Evolutionary conservation across 1,140 invertebrate species (phyloP).

Genomic region (Helicoverpa zea): DNA sequence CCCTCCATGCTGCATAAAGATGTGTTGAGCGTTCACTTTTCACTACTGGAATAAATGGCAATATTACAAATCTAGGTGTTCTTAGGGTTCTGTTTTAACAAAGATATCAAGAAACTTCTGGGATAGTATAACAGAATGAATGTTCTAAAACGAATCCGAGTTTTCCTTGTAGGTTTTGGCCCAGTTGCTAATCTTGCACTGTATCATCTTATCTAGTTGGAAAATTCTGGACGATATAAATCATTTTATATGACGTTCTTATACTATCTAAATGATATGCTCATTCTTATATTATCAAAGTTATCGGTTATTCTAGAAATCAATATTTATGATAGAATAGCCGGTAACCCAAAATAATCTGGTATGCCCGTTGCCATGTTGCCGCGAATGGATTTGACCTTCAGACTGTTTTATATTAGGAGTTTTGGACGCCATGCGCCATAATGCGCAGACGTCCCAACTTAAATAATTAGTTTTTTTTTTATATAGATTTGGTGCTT

Average conservation of each 20-base stretch:
- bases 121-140: background rate
- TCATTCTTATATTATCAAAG: slow-evolving; percentile 23
- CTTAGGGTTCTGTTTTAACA: background rate
- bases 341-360: slow-evolving; percentile 24
- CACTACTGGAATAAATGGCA: slow-evolving; percentile 30
- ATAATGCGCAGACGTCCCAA: background rate
- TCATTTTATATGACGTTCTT: slow-evolving; percentile 38
- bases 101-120: background rate
- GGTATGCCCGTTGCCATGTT: slow-evolving; percentile 38
- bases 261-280: slow-evolving; percentile 39
- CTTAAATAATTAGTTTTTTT: no score
- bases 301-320: slow-evolving; percentile 50
- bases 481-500: no score
- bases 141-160: background rate
- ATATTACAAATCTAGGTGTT: background rate
- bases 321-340: slow-evolving; percentile 9
- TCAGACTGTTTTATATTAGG: slow-evolving; percentile 30
- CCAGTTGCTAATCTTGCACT: slow-evolving; percentile 5
- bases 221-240: slow-evolving; percentile 52
- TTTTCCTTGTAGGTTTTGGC: slow-evolving; percentile 15
- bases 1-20: slow-evolving; percentile 60
- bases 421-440: slow-evolving; percentile 34
- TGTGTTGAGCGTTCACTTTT: slow-evolving; percentile 71
- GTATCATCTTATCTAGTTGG: slow-evolving; percentile 25
- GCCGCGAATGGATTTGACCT: slow-evolving; percentile 46